These are phyloP conservation scores for Thamnaconus septentrionalis DNA, from an alignment of 2,113 vertebrate genomes.

Conservation along the genomic window DNA sequence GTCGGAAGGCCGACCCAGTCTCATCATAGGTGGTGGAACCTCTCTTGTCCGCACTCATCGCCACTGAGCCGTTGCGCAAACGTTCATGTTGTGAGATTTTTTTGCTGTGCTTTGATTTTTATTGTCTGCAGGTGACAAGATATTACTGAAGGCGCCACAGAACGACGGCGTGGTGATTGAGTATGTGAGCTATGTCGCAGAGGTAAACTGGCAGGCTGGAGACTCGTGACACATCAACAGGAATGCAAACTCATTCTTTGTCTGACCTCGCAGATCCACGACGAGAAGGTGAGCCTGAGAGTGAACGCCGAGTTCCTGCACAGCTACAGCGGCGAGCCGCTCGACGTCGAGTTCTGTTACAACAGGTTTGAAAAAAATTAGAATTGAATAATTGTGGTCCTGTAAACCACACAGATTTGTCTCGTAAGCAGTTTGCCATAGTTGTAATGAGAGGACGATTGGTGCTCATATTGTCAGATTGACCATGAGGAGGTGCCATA, in stretches of 20 bases:
- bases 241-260: neutral
- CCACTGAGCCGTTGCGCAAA: neutral
- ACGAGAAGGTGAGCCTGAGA: constrained; percentile 85
- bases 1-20: constrained; percentile 81
- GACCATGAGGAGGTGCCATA: constrained; percentile 85
- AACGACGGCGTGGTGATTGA: constrained; percentile 72
- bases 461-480: constrained; percentile 66
- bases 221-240: neutral
- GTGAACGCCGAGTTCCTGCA: constrained; percentile 82
- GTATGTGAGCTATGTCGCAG: constrained; percentile 77
- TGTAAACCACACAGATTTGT: neutral
- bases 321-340: constrained; percentile 85
- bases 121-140: constrained; percentile 81
- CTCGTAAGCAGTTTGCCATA: neutral
- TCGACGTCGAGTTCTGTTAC: constrained; percentile 89
- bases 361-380: constrained; percentile 78
- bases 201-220: constrained; percentile 73
- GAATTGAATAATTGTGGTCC: neutral
- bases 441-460: neutral
- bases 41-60: too few species aligned
- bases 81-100: neutral
- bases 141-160: constrained; percentile 82
- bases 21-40: constrained; percentile 76
- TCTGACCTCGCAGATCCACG: constrained; percentile 74
- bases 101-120: neutral